Base-by-base conservation (phyloP, 2,888 invertebrate genomes). In the Dicroscelio sp. region DNA sequence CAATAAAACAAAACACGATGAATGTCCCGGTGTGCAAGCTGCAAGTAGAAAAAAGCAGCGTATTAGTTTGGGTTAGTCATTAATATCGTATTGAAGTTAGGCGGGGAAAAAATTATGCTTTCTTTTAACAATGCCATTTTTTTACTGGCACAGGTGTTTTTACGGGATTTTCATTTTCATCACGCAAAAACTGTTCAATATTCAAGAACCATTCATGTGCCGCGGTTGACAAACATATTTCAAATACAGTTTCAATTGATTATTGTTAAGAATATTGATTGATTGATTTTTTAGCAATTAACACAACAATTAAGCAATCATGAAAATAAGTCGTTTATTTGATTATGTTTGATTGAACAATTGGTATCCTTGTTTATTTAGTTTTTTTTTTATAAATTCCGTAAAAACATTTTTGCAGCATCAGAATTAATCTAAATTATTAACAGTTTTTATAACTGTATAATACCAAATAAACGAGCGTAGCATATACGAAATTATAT, bases 11-110 rank as follows among this genome's bases (percentile, higher is more conserved):
- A 96, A 96, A 96, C 96, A 96, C 96, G 96, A 96, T 96, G 96
- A 96, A 96, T 96, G 96, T 96, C 96, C 96, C 95, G 96, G 96
- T 96, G 96, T 96, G 96, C 96, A 96, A 96, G 96, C 96, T 96
- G 96, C 82, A 96, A 96, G 92, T 94, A 96, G 84, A 95, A 94
- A 93, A 94, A 93, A 93, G 86, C 90, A 92, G 92, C 85, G 90
- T 90, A 93, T 95, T 94, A 95, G 95, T 95, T 93, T 93, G 88
- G 88, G 88, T 93, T 90, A 86, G 83, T 73, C 73, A 69, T 71
- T 90, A 88, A 82, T 90, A 71, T 82, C 43, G 63, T 30, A 76
- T 78, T 69, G 71, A 78, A 78, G 52, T 52, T 73, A 48, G 67
- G 58, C 30, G 20, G 20, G 33, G 63, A 71, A 63, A 63, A 75